Base-by-base conservation (phyloP, 2,888 invertebrate genomes). In the Cantharis rustica region DNA sequence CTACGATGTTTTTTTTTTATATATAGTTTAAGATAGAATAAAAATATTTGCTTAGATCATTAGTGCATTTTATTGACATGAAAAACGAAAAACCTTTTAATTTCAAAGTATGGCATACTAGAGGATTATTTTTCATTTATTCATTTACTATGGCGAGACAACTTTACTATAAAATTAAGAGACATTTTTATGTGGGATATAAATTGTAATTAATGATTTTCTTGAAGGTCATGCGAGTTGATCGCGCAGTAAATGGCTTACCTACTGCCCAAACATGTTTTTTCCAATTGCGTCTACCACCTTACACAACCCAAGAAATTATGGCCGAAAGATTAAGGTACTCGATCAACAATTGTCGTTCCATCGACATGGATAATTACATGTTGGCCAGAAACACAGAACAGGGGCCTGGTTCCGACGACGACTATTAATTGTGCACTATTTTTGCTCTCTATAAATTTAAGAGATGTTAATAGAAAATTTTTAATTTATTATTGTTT, bases 341-440 rank as follows among this genome's bases (percentile, higher is more conserved):
- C 83, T 92, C 93, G 69, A 92, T 93, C 77, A 91, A 92, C 84
- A 92, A 93, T 85, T 93, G 93, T 82, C 90, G 91, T 31, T 92
- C 92, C 9, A 93, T 93, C 72, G 93, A 93, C 85, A 92, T 93
- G 92, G 93, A 93, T 85, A 92, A 92, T 85, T 93, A 93, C 86
- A 93, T 93, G 92, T 87, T 93, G 77, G 90, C 91, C 2, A 88
- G 92, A 71, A 92, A 92, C 82, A 88, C 89, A 9, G 90, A 90
- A 75, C 86, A 88, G 27, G 88, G 87, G 10, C 86, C 86, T 69
- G 87, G 86, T 63, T 90, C 90, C 9, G 90, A 90, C 73, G 90
- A 90, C 72, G 90, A 90, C 77, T 87, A 87, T 84, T 87, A 84
- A 76, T 72, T 75, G 64, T 31, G 16, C 26, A 26, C 26, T 62